Base-by-base conservation (phyloP, 2,888 invertebrate genomes). In the Octodonta nipae region DNA sequence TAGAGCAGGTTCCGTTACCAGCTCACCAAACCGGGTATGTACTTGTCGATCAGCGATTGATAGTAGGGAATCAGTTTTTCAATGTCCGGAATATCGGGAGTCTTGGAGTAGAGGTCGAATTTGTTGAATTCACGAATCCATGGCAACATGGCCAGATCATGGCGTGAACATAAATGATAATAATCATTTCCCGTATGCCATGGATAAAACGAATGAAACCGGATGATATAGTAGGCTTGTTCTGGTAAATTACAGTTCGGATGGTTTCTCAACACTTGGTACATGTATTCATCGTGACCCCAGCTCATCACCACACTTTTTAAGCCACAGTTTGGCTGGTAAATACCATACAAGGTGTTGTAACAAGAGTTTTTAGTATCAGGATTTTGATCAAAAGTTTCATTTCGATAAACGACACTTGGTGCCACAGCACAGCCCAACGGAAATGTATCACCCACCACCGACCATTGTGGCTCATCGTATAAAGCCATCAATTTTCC, bases 221-320 rank as follows among this genome's bases (percentile, higher is more conserved):
- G 41, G 56, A 96, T 89, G 68, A 93, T 91, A 54, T 78, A 78
- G 26, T 92, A 67, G 0, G 80, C 92, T 50, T 85, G 71, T 36
- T 80, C 73, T 0, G 95, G 96, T 28, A 96, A 61, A 42, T 71
- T 83, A 16, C 77, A 64, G 4, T 78, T 78, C 58, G 86, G 85
- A 60, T 95, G 89, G 28, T 73, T 65, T n/a, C n/a, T n/a, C 10
- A 96, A 68, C 16, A 87, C 77, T 30, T 73, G 68, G 64, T 88
- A 92, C 50, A 93, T 64, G 55, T 91, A 92, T 61, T 93, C 93
- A 60, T 96, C 96, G 59, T 96, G 96, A 0, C 95, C 95, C 95
- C 95, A 96, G 1, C 92, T 89, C 78, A 96, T 81, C 32, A 73
- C 55, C 10, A 96, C 63, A 38, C 88, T 83, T 30, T 84, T 76